These are phyloP conservation scores for Hypomesus transpacificus DNA, from an alignment of 2,113 vertebrate genomes.

Conservation along the genomic window DNA sequence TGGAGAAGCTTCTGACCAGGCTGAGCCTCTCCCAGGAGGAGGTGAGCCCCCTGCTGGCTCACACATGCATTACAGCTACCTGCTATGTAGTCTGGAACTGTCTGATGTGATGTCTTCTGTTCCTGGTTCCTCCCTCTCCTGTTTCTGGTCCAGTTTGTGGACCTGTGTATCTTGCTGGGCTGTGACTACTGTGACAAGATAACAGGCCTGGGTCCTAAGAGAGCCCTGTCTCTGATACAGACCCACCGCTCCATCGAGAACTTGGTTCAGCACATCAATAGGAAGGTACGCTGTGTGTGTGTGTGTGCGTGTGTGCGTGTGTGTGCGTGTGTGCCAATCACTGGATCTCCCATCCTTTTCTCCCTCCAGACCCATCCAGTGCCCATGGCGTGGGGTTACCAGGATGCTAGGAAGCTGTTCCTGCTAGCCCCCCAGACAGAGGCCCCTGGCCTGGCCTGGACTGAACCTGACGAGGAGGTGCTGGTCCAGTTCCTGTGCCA, in stretches of 20 bases:
- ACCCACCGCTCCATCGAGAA: conserved; percentile 71
- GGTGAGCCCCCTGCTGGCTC: conserved; percentile 53
- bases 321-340: neutral
- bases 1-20: conserved; percentile 66
- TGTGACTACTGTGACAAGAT: conserved; percentile 82
- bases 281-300: conserved; percentile 55
- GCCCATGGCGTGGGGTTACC: conserved; percentile 68
- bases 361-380: conserved; percentile 63
- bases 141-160: conserved; percentile 70
- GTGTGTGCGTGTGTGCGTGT: neutral
- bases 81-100: neutral
- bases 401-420: conserved; percentile 72
- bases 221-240: conserved; percentile 74
- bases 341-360: neutral
- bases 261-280: conserved; percentile 65
- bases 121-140: neutral
- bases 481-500: conserved; percentile 70
- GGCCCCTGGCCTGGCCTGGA: conserved; percentile 62
- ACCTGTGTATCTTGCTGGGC: conserved; percentile 80
- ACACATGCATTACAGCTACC: neutral
- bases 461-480: conserved; percentile 69
- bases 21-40: conserved; percentile 67
- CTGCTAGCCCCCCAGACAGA: conserved; percentile 42
- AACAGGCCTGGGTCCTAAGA: conserved; percentile 68
- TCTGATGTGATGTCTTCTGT: no score